Conservation (phyloP, 2,797 vertebrate species). For the Tangara arthus region DNA sequence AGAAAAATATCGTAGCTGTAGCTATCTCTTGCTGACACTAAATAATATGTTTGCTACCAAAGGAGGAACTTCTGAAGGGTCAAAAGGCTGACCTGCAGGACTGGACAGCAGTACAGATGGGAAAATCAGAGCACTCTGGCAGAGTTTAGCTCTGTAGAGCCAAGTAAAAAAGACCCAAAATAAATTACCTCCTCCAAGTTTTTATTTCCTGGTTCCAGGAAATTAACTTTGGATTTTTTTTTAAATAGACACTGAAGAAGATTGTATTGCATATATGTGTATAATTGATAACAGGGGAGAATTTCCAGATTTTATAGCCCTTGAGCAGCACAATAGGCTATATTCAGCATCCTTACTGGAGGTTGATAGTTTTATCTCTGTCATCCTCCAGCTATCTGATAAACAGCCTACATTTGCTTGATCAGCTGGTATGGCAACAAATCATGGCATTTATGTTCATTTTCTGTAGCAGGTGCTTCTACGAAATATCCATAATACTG, state of each 20-base stretch:
- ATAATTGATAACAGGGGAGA: neutral
- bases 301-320: neutral
- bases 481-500: neutral
- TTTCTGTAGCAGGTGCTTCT: neutral
- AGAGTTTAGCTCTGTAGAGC: neutral
- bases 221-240: neutral
- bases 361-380: neutral
- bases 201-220: neutral
- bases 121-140: neutral
- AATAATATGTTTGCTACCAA: neutral
- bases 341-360: neutral
- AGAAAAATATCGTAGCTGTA: neutral
- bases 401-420: neutral
- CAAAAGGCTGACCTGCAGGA: neutral
- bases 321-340: neutral
- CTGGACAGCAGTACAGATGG: rapidly evolving
- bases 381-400: neutral
- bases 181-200: neutral
- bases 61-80: neutral
- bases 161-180: neutral
- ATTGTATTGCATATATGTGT: neutral
- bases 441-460: neutral
- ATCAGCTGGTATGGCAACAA: neutral
- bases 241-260: neutral
- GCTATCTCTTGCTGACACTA: neutral